phyloP scores from a whole-genome alignment of 2,113 vertebrate species.

The Clinocottus analis region DNA sequence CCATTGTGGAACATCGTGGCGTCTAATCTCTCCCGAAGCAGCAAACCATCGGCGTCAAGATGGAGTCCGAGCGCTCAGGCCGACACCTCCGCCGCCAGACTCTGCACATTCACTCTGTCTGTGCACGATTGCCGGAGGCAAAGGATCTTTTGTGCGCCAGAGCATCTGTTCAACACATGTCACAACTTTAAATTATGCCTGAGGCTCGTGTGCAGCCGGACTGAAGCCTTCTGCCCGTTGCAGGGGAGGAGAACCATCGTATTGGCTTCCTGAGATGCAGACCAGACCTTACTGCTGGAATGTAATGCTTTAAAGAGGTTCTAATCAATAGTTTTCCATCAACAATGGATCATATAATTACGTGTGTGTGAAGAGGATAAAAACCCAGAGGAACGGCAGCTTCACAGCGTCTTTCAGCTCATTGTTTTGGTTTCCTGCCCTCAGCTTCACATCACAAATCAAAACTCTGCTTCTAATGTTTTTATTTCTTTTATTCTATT shows the following conservation, averaged over 20 bases:
- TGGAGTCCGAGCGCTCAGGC: constrained; percentile 34
- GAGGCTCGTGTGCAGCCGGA: constrained; percentile 19
- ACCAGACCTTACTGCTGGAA: neutral
- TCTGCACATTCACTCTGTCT: constrained; percentile 45
- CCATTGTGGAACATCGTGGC: constrained; percentile 39
- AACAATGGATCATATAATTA: neutral
- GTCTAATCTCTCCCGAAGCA: constrained; percentile 56
- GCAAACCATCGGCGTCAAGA: constrained; percentile 47
- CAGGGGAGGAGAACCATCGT: neutral
- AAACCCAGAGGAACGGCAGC: neutral
- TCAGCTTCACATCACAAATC: too few relatives aligned
- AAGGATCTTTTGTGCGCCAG: constrained; percentile 30
- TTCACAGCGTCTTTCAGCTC: neutral
- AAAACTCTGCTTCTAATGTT: too few relatives aligned
- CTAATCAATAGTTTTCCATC: neutral
- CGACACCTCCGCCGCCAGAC: constrained; percentile 45
- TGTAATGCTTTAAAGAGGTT: neutral
- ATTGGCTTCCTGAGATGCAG: neutral
- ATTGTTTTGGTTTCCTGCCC: neutral
- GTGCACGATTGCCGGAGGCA: constrained; percentile 46
- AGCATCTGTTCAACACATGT: constrained; percentile 71
- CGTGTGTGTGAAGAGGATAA: neutral
- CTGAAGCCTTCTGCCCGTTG: neutral
- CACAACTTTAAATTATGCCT: constrained; percentile 44
- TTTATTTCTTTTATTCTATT: too few relatives aligned